Evolutionary conservation across 2,888 invertebrate species (phyloP), one percentile per base, ranked within the genome.

Genomic region (Harmothoe impar): DNA sequence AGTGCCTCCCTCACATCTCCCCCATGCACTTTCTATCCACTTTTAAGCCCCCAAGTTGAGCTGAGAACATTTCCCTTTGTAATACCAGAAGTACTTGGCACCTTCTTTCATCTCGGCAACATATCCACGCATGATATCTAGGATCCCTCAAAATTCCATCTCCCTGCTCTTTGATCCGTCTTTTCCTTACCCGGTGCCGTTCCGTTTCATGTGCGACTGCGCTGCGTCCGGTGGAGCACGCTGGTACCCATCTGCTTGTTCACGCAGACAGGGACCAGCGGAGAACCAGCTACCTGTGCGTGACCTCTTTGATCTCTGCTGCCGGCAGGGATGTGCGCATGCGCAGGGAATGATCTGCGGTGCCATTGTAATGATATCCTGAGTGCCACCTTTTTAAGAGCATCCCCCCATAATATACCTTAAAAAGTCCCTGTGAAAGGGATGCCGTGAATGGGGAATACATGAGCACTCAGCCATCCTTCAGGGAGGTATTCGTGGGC

Each of bases 91-190:
- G 43, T 35, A 81, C 35, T 35, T 81, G 20, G 43, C 35, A 17
- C n/a, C 17, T 20, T 43, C 81, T 81, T 81, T 81, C 81, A 81
- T 81, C 81, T 81, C 81, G 1, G 81, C 20, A 81, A 81, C 81
- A 43, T 81, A 81, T 81, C 81, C 81, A 33, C 81, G 33, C 81
- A 43, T 43, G 81, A 33, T 81, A 81, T 43, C 81, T 81, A 81
- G 33, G 77, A 77, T 35, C 81, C 43, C 35, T 81, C 81, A 72
- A 72, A 72, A 72, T 23, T 43, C 81, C 43, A 20, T 81, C 23
- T 23, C 35, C 43, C 15, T 0, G 17, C 81, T 81, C 81, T 81
- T 81, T 81, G 81, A 81, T 81, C 81, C 43, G 81, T 43, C 35
- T 81, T 81, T 81, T 35, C 23, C 35, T 15, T 33, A 35, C 33